These are phyloP conservation scores for Goniozus legneri DNA, from an alignment of 1,140 invertebrate genomes.

Conservation along the genomic window DNA sequence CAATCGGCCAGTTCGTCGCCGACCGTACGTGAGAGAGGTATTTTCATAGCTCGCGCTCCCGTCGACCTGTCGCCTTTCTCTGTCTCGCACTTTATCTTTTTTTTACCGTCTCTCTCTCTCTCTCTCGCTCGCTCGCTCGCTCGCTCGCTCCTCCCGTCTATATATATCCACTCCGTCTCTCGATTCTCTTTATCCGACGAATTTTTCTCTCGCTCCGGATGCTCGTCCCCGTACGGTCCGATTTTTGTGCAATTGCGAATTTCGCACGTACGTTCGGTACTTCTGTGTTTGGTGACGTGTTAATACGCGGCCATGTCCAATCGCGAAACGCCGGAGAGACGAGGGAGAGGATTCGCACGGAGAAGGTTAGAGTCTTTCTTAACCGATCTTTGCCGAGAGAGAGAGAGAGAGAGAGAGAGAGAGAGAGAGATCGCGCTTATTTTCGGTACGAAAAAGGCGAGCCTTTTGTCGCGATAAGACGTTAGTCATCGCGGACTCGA, in stretches of 20 bases:
- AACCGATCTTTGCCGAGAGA: no score
- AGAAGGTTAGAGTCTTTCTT: no score
- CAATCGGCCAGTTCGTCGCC: slow-evolving; percentile 52
- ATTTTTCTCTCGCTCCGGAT: no score
- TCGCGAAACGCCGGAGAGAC: slow-evolving; percentile 8
- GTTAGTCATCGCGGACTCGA: not conserved
- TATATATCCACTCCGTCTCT: not conserved
- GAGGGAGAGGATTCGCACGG: no score
- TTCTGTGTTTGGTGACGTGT: slow-evolving; percentile 44
- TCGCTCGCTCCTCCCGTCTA: slow-evolving; percentile 7
- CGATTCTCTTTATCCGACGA: no score
- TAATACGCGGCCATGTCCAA: slow-evolving; percentile 35
- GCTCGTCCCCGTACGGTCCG: not conserved
- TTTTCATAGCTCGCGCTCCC: slow-evolving; percentile 17
- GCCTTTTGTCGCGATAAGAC: no score
- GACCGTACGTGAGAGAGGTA: slow-evolving; percentile 40
- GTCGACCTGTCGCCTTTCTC: not conserved
- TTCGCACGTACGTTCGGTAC: no score
- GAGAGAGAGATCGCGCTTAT: not conserved
- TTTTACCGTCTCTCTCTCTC: not conserved
- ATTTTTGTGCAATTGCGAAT: slow-evolving; percentile 22
- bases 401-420: no score
- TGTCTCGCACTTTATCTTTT: not conserved
- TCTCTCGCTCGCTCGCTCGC: not conserved
- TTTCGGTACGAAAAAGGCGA: no score